Percentiles rank a stretch among this genome's conserved stretches.
Evolutionary conservation across 2,888 invertebrate species (phyloP).

Genomic region (Adineta ricciae): DNA sequence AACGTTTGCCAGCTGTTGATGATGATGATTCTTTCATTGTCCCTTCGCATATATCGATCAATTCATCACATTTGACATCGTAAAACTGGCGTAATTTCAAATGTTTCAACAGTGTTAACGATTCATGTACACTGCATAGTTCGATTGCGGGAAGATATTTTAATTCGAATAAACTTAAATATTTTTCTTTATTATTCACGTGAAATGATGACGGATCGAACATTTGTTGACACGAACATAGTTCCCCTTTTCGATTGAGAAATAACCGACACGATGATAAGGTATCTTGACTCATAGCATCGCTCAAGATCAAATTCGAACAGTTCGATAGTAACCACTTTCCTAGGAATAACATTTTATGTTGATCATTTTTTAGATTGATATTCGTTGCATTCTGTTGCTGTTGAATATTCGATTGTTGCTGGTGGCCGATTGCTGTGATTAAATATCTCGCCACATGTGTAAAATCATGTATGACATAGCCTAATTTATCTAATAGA

Average conservation of each 20-base stretch:
- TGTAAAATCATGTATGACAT: constrained; percentile 13
- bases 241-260: constrained; percentile 28
- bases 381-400: neutral
- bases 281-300: constrained; percentile 1
- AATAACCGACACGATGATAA: constrained; percentile 22
- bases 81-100: constrained; percentile 25
- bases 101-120: constrained; percentile 19
- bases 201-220: constrained; percentile 27
- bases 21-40: neutral
- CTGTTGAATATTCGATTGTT: neutral
- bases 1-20: neutral
- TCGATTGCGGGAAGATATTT: constrained; percentile 25
- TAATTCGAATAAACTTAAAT: constrained; percentile 22
- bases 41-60: constrained; percentile 32
- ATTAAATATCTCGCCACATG: constrained; percentile 3
- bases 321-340: constrained; percentile 32
- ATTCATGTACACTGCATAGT: constrained; percentile 13
- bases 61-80: constrained; percentile 31
- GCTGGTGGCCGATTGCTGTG: neutral
- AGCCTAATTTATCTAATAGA: constrained; percentile 5
- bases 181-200: constrained; percentile 24
- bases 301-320: neutral
- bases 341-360: neutral
- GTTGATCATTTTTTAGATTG: neutral
- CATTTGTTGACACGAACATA: constrained; percentile 30